Percentiles rank a stretch among this genome's conserved stretches.
Evolutionary conservation across 2,113 vertebrate genomes (phyloP).

Genomic region (Polypterus senegalus): DNA sequence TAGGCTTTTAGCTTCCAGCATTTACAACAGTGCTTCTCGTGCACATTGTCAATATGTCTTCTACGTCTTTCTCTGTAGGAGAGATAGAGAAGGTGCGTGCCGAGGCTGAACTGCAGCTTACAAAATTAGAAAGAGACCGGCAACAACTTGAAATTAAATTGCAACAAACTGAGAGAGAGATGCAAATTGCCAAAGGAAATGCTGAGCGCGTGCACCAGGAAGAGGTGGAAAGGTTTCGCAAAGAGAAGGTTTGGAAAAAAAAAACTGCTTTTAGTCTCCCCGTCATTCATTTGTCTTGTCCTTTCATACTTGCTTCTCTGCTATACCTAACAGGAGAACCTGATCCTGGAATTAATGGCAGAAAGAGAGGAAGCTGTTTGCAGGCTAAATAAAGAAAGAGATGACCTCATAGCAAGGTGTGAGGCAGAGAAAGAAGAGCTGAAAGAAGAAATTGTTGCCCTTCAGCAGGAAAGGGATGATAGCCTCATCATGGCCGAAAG

Average conservation of each 20-base stretch:
- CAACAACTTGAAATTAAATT: slow-evolving; percentile 35
- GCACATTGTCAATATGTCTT: too few species aligned
- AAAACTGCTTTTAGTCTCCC: neutral
- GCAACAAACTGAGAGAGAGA: slow-evolving; percentile 35
- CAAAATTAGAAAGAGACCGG: slow-evolving; percentile 31
- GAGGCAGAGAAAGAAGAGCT: slow-evolving; percentile 47
- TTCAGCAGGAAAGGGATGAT: slow-evolving; percentile 45
- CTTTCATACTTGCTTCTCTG: neutral
- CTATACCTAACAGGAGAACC: slow-evolving; percentile 38
- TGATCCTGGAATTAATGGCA: slow-evolving; percentile 24
- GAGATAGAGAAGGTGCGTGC: slow-evolving; percentile 30
- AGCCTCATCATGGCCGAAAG: slow-evolving; percentile 50
- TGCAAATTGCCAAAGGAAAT: slow-evolving; percentile 36
- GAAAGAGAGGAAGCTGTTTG: slow-evolving; percentile 35
- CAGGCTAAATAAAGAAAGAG: slow-evolving; percentile 37
- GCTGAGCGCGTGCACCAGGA: slow-evolving; percentile 42
- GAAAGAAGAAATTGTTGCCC: slow-evolving; percentile 40
- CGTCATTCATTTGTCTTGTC: neutral
- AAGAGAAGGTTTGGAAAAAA: slow-evolving; percentile 43
- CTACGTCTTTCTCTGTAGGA: slow-evolving; percentile 23
- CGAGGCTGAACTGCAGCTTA: slow-evolving; percentile 38
- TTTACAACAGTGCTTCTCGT: too few species aligned
- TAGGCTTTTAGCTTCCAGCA: too few species aligned
- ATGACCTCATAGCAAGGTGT: slow-evolving; percentile 32
- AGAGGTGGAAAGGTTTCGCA: slow-evolving; percentile 40